Base-by-base conservation (phyloP, 2,888 invertebrate genomes). In the Habroteleia sp. region DNA sequence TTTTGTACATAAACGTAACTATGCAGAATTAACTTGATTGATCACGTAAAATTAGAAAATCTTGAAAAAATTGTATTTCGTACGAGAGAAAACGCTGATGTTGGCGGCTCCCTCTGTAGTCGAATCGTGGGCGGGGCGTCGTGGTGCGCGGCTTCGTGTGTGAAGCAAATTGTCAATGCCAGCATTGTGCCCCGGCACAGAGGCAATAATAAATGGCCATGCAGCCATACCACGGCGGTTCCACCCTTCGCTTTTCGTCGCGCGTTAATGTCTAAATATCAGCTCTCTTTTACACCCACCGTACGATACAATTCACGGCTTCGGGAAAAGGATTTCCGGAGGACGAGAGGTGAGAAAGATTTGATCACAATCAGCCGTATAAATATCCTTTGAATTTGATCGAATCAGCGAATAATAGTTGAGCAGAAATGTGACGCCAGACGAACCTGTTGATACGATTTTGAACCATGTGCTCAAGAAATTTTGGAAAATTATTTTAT, bases 141-240 rank as follows among this genome's bases (percentile, higher is more conserved):
- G 84, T 80, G 82, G 83, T 81, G 82, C 83, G 81, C 84, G 84
- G 82, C 83, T 79, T 83, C 83, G 85, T 84, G 85, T 86, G 84
- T 85, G 79, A 85, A 85, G 83, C 78, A 84, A 84, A 86, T 86
- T 87, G 85, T 86, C 86, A 86, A 87, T 86, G 85, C 81, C 76
- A 76, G 80, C 80, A 85, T 86, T 85, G 86, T 86, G 75, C 77
- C n/a, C n/a, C 72, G 68, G 74, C 62, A 80, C 78, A 77, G 77
- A 79, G 79, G 79, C 76, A 80, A 81, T 83, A 85, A 85, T 83
- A 85, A 86, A 86, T 86, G 83, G 83, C 82, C 78, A 79, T 75
- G 77, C 80, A 75, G 80, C 79, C 79, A 73, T 78, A 69, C 56
- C 77, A 35, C 50, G 68, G 68, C 66, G 77, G 79, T 79, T 76